Percentiles rank a stretch among this genome's conserved stretches.
Evolutionary conservation across 2,797 vertebrate genomes (phyloP).

Genomic region (Gymnoscopelus braueri): DNA sequence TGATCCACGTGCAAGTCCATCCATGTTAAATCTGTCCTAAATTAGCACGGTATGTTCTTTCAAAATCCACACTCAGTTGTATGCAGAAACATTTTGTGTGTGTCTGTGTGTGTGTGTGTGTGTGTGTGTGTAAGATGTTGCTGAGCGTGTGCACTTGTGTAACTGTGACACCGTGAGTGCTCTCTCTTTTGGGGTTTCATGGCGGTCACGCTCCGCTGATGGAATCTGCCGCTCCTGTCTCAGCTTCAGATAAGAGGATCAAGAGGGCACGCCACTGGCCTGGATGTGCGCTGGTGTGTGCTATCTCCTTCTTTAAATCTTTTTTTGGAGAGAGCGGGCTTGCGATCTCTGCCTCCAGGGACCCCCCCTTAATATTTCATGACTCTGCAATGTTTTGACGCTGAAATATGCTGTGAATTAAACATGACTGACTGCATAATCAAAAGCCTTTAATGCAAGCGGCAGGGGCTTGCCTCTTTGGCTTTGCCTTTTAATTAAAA

Average conservation of each 20-base stretch:
- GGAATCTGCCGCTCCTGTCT: conserved; percentile 48
- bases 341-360: conserved; percentile 60
- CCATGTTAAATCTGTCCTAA: too few relatives aligned
- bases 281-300: conserved; percentile 63
- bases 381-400: conserved; percentile 75
- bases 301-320: conserved; percentile 73
- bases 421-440: conserved; percentile 76
- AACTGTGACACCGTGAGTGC: conserved; percentile 40
- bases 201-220: conserved; percentile 54
- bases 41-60: too few relatives aligned
- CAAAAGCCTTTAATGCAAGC: conserved; percentile 66
- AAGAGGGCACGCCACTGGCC: conserved; percentile 60
- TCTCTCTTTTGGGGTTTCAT: conserved; percentile 29
- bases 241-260: conserved; percentile 68
- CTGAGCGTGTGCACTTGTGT: conserved; percentile 19
- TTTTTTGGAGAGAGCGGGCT: conserved; percentile 62
- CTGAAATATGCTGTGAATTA: conserved; percentile 79
- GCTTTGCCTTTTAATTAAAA: conserved; percentile 60
- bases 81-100: background rate
- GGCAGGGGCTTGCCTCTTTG: conserved; percentile 52
- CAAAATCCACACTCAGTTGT: too few relatives aligned
- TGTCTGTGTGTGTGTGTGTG: background rate
- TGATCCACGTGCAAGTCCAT: too few relatives aligned
- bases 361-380: conserved; percentile 76
- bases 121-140: conserved; percentile 12